Percentiles rank a stretch among this genome's conserved stretches.
Evolutionary conservation across 30 jellyfish, hydroid and myxozoan species (phyloP).

Genomic region (Chironex yamaguchii): DNA sequence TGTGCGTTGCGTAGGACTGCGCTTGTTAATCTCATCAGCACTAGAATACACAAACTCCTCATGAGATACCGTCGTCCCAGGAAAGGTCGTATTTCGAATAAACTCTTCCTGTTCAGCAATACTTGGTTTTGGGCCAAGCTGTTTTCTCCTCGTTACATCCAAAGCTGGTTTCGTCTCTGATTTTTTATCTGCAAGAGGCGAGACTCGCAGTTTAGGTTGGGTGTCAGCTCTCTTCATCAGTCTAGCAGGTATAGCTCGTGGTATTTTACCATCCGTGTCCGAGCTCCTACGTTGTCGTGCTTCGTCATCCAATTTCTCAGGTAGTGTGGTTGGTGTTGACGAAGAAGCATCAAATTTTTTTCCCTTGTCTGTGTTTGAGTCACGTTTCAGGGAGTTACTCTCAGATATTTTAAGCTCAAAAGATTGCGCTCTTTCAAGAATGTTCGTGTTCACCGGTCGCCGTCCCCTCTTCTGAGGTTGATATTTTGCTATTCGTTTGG

Average conservation of each 20-base stretch:
- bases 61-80: neutral
- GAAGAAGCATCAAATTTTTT: no score
- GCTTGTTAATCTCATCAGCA: neutral
- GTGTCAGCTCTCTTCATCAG: no score
- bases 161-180: neutral
- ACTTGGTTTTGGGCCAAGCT: neutral
- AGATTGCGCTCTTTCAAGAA: neutral
- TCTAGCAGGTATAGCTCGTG: neutral
- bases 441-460: neutral
- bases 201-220: no score
- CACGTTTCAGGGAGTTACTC: neutral
- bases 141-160: neutral
- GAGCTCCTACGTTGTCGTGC: neutral
- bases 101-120: neutral
- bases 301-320: neutral
- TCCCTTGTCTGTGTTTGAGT: neutral
- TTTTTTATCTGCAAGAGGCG: no score
- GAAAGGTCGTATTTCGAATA: neutral
- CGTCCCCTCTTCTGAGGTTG: neutral
- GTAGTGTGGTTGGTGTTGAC: no score
- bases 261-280: neutral
- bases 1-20: neutral
- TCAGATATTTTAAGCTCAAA: neutral
- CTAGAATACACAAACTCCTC: neutral
- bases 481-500: neutral